Conservation (phyloP, 1,140 invertebrate genomes). For the Bombus breviceps region DNA sequence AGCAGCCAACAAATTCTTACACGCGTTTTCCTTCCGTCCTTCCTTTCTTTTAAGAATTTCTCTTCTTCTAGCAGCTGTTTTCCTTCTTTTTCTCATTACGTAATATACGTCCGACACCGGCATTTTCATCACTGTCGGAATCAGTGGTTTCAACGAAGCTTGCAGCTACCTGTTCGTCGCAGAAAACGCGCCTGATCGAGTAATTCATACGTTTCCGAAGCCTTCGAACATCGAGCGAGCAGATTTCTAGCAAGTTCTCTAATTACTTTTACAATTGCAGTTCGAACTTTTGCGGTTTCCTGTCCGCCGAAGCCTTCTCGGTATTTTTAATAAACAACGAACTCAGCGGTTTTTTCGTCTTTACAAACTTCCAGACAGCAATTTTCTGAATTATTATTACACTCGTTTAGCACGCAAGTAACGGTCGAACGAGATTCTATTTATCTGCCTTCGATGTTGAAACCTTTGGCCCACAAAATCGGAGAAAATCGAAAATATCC, state of each 20-base stretch:
- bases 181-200: neutral
- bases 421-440: no score
- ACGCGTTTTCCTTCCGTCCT: neutral
- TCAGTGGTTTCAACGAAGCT: neutral
- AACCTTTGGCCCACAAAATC: no score
- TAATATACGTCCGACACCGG: neutral
- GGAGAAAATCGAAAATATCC: no score
- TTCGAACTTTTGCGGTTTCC: slow-evolving; percentile 27
- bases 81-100: neutral
- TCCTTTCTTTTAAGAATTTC: no score
- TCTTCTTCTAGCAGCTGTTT: neutral
- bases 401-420: no score
- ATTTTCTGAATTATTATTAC: no score
- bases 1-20: neutral
- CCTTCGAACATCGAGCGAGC: slow-evolving; percentile 1
- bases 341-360: neutral
- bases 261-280: slow-evolving; percentile 23
- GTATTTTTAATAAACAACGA: no score
- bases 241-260: neutral
- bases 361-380: no score
- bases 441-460: no score
- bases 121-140: neutral
- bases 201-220: slow-evolving; percentile 24
- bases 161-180: neutral
- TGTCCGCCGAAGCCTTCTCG: neutral